Evolutionary conservation across 2,888 invertebrate genomes (phyloP).

Genomic region (Diadegma fenestrale): DNA sequence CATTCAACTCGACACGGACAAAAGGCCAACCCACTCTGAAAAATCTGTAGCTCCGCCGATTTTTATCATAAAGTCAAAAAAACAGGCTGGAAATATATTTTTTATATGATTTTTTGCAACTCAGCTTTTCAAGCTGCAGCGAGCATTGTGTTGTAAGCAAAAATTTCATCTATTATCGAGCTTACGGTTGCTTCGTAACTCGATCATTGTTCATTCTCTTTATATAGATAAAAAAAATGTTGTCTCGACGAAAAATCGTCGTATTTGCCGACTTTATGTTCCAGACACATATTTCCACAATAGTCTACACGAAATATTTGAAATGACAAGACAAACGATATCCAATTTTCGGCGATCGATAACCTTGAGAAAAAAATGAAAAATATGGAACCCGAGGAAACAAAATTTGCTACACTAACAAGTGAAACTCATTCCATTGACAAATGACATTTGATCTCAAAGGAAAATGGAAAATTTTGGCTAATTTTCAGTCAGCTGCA

Average conservation of each 20-base stretch:
- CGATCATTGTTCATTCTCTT: neutral
- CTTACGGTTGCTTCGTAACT: neutral
- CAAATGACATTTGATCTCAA: no score
- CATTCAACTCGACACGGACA: conserved; percentile 5
- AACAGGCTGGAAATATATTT: neutral
- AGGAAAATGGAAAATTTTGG: no score
- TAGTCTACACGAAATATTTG: neutral
- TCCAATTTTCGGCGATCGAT: neutral
- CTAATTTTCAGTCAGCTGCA: no score
- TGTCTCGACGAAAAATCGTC: neutral
- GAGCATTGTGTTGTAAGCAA: neutral
- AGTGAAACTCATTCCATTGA: no score
- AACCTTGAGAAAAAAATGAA: neutral
- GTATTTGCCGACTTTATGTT: neutral
- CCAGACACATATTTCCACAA: neutral
- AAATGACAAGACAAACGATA: neutral
- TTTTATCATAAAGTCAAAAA: neutral
- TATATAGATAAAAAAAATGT: neutral
- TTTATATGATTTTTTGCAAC: neutral
- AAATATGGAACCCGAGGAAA: neutral
- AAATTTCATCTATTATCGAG: neutral
- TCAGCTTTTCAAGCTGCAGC: neutral
- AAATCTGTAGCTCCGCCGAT: conserved; percentile 19
- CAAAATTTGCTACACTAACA: no score
- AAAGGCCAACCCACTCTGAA: conserved; percentile 16